Evolutionary conservation across 2,888 invertebrate genomes (phyloP).

Genomic region (Microctonus brassicae): DNA sequence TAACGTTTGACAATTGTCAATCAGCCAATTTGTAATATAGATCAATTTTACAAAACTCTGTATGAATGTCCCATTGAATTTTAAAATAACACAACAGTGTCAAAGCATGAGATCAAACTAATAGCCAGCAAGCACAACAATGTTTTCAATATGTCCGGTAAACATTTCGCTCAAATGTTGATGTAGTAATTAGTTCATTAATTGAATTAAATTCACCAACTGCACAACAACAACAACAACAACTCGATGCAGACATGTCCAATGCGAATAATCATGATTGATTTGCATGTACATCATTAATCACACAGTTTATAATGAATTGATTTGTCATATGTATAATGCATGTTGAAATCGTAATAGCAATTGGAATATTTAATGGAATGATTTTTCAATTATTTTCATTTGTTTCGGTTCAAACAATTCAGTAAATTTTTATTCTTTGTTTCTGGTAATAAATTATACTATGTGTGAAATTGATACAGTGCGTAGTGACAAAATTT

Average conservation of each 20-base stretch:
- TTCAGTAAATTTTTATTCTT: no score
- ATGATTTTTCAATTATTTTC: no score
- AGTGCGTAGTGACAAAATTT: not conserved
- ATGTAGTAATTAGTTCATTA: not conserved
- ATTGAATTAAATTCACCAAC: not conserved
- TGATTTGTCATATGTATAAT: not conserved
- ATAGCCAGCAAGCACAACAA: not conserved
- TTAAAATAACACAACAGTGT: no score
- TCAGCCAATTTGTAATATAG: no score
- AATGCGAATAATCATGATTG: not conserved
- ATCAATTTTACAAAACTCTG: no score
- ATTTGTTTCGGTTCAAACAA: no score
- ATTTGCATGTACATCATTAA: not conserved
- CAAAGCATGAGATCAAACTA: not conserved
- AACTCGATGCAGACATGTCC: not conserved
- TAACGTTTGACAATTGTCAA: no score
- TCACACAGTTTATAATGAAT: not conserved
- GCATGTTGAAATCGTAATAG: not conserved
- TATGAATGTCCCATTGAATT: no score
- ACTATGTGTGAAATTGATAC: not conserved
- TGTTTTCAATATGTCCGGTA: not conserved
- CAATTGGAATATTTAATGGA: no score
- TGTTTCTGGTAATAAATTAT: no score
- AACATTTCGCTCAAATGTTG: not conserved
- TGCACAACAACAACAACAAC: not conserved